Evolutionary conservation across 2,113 vertebrate genomes (phyloP).

Genomic region (Choloepus hoffmanni): DNA sequence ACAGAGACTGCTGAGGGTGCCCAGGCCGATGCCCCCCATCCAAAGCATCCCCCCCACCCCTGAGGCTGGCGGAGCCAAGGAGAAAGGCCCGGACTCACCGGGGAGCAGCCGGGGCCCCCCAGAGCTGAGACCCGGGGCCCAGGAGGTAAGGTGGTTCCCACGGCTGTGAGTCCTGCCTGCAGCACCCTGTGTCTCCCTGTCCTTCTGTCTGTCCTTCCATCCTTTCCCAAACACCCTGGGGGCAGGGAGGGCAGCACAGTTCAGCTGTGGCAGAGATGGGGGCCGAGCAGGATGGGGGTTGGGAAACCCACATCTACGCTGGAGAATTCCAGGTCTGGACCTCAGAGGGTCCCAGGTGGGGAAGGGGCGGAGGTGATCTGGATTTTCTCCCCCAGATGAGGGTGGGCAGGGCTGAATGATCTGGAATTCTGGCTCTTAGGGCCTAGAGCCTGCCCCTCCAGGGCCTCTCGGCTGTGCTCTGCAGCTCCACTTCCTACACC

Average conservation of each 20-base stretch:
- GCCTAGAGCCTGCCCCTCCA: not conserved
- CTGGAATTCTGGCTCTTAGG: not conserved
- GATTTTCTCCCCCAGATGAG: not conserved
- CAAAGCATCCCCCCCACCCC: constrained; percentile 69
- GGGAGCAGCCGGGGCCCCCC: not conserved
- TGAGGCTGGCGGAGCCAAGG: not conserved
- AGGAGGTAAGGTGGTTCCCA: not conserved
- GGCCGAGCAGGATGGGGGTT: not conserved
- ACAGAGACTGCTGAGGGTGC: constrained; percentile 73
- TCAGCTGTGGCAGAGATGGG: not conserved
- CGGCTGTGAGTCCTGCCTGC: not conserved
- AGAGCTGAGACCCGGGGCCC: not conserved
- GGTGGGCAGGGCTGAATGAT: not conserved
- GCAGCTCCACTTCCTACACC: not conserved
- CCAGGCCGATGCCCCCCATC: constrained; percentile 77
- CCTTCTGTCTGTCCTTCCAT: not conserved
- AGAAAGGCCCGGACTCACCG: not conserved
- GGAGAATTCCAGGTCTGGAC: not conserved
- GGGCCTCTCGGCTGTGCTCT: not conserved
- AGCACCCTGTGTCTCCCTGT: not conserved
- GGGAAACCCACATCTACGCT: not conserved
- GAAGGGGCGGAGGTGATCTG: not conserved
- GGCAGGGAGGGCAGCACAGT: not conserved
- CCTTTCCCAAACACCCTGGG: not conserved
- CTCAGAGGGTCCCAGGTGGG: not conserved